Conservation (phyloP, 2,888 invertebrate genomes). For the Tetropium fuscum region DNA sequence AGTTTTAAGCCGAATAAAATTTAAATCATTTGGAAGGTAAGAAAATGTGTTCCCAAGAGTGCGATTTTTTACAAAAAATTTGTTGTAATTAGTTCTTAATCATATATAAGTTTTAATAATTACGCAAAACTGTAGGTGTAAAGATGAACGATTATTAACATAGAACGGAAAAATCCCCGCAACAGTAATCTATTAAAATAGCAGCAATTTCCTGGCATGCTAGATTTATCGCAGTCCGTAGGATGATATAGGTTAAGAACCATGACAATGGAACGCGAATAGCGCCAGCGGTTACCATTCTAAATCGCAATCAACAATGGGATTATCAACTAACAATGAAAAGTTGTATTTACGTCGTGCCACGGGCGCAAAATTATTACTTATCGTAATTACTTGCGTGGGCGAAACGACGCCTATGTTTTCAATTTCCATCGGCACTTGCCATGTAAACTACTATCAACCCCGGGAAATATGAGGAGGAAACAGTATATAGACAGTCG, state of each 20-base stretch:
- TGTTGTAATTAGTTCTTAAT: too few relatives aligned
- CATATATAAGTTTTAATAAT: too few relatives aligned
- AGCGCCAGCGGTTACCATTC: slow-evolving; percentile 9
- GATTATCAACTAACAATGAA: slow-evolving; percentile 16
- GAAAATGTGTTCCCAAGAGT: too few relatives aligned
- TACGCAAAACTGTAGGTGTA: not conserved
- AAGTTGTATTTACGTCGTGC: slow-evolving; percentile 5
- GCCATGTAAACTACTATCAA: too few relatives aligned
- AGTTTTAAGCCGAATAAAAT: too few relatives aligned
- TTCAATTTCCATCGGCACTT: not conserved
- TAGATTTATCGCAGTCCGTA: slow-evolving; percentile 11
- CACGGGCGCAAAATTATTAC: slow-evolving; percentile 8
- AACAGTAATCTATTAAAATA: not conserved
- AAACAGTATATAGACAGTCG: too few relatives aligned
- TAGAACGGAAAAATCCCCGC: not conserved
- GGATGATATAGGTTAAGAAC: slow-evolving; percentile 22
- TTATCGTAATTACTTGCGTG: slow-evolving; percentile 1
- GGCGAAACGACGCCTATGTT: not conserved
- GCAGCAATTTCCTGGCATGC: slow-evolving; percentile 17
- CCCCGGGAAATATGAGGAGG: too few relatives aligned
- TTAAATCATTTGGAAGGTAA: too few relatives aligned
- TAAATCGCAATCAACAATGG: slow-evolving; percentile 16
- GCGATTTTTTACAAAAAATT: too few relatives aligned
- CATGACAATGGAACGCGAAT: slow-evolving; percentile 13
- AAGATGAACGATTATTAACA: slow-evolving; percentile 3